Percentiles rank a stretch among this genome's conserved stretches.
phyloP scores from a whole-genome alignment of 2,888 invertebrate genomes.

The Pristionchus entomophagus region DNA sequence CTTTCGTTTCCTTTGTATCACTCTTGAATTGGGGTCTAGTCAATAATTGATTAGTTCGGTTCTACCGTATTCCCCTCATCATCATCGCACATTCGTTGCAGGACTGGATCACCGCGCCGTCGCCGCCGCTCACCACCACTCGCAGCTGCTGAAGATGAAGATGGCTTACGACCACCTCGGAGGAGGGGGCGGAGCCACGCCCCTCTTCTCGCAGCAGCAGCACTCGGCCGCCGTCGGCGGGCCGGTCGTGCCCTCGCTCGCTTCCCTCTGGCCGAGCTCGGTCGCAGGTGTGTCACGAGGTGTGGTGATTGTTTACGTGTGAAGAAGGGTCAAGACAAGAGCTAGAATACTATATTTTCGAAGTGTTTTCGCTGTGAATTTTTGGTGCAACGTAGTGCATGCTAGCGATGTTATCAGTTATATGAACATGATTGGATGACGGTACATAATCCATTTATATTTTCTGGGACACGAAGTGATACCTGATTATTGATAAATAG shows the following conservation, averaged over 20 bases:
- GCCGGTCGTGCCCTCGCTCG: background rate
- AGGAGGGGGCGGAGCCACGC: background rate
- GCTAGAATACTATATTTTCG: no score
- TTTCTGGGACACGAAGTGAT: no score
- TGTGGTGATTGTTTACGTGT: no score
- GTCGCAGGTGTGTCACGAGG: background rate
- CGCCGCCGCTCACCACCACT: conserved; percentile 35
- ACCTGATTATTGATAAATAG: no score
- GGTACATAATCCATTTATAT: no score
- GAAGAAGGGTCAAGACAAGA: no score
- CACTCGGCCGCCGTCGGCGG: background rate
- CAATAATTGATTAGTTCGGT: background rate
- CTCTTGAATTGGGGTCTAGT: background rate
- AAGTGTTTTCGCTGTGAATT: no score
- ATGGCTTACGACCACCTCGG: conserved; percentile 34
- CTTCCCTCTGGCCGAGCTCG: conserved; percentile 39
- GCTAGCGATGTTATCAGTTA: no score
- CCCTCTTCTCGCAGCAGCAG: background rate
- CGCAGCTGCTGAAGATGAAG: conserved; percentile 22
- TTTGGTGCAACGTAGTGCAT: no score
- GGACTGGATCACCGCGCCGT: conserved; percentile 38
- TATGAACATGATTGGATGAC: no score
- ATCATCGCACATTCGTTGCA: background rate
- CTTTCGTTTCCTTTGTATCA: no score
- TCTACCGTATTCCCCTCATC: background rate